phyloP scores from a whole-genome alignment of 2,888 invertebrate species.

The Meghimatium bilineatum region DNA sequence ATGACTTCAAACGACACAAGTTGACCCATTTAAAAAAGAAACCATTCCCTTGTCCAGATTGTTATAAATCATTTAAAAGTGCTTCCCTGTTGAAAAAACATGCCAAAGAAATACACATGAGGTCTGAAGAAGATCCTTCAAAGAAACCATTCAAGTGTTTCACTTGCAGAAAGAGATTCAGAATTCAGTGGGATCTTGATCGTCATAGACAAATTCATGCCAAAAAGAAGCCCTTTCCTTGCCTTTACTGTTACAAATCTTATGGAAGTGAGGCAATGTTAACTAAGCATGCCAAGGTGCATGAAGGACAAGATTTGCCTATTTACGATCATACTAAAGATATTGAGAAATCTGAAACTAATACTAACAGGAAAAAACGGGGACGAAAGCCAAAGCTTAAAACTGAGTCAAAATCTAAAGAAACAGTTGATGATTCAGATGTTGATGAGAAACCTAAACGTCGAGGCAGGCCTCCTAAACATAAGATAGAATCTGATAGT shows the following conservation, averaged over 20 bases:
- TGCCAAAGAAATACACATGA: conserved; percentile 33
- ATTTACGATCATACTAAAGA: conserved; percentile 43
- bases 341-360: conserved; percentile 16
- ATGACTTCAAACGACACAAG: conserved; percentile 44
- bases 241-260: conserved; percentile 36
- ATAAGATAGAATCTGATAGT: neutral
- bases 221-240: conserved; percentile 39
- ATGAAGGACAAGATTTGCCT: conserved; percentile 34
- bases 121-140: conserved; percentile 26
- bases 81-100: conserved; percentile 36
- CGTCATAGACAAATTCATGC: conserved; percentile 41
- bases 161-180: conserved; percentile 37
- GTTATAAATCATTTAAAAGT: conserved; percentile 45
- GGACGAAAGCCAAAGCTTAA: conserved; percentile 24
- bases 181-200: conserved; percentile 38
- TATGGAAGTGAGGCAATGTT: conserved; percentile 44
- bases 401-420: neutral
- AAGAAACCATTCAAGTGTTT: conserved; percentile 35
- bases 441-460: conserved; percentile 25
- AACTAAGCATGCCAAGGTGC: conserved; percentile 20
- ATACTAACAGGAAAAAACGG: conserved; percentile 13
- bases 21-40: conserved; percentile 43
- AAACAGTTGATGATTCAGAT: conserved; percentile 7
- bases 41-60: conserved; percentile 43
- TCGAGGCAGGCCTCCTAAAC: conserved; percentile 9